Conservation (phyloP, 1,140 invertebrate genomes). For the Caenorhabditis brenneri region DNA sequence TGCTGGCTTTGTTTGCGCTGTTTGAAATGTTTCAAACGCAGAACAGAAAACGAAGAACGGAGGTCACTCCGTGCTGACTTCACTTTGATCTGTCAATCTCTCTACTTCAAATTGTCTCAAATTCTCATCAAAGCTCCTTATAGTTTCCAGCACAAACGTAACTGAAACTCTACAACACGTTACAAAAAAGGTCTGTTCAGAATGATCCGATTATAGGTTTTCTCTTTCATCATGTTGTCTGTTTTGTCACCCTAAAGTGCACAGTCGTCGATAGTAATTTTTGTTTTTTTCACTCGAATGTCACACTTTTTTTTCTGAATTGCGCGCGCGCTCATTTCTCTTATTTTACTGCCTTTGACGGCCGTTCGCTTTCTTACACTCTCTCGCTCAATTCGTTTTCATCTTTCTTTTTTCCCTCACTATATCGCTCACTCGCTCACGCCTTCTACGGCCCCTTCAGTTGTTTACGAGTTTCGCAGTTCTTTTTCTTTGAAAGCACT, state of each 20-base stretch:
- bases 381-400: not conserved
- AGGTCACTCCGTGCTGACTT: too few relatives aligned
- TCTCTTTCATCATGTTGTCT: not conserved
- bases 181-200: not conserved
- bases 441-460: not conserved
- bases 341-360: not conserved
- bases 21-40: not conserved
- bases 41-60: not conserved
- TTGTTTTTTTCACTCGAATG: not conserved
- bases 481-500: constrained; percentile 16
- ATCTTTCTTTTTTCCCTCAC: not conserved
- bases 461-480: constrained; percentile 33
- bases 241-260: constrained; percentile 2
- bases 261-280: not conserved
- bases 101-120: too few relatives aligned
- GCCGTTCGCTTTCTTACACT: not conserved
- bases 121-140: too few relatives aligned
- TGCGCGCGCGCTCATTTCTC: not conserved
- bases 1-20: too few relatives aligned
- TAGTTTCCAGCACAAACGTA: too few relatives aligned
- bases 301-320: not conserved
- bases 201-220: constrained; percentile 1
- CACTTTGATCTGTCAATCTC: too few relatives aligned
- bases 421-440: not conserved
- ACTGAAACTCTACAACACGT: not conserved